Evolutionary conservation across 1,140 invertebrate genomes (phyloP), one percentile per base, ranked within the genome.

Genomic region (Pachypeltis micranthus): DNA sequence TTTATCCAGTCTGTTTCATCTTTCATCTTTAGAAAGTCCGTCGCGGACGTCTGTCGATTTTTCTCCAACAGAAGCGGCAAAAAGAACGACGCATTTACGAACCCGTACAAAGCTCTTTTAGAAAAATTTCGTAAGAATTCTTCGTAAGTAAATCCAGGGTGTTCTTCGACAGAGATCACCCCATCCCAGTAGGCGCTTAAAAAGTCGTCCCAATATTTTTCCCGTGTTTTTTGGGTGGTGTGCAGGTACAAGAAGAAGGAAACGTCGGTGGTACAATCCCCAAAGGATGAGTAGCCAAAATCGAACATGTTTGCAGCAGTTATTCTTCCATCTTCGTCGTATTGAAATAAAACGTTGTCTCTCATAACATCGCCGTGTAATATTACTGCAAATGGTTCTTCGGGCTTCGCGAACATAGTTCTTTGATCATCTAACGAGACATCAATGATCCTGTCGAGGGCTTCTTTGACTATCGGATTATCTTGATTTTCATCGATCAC

Each of bases 341-440:
- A 70, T 63, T 72, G 73, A 68, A 77, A 80, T 56, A 80, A 67
- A 21, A 80, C 72, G 63, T 80, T 80, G 60, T 80, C 80, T 59
- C 71, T 77, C 75, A 76, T 79, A 67, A 74, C 77, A 67, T 80
- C 79, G 26, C 78, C 78, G 65, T 80, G 79, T 21, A 71, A 75
- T 14, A 77, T 57, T 7, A 77, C 73, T 1, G 72, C 68, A 63
- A 74, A 74, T 3, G 74, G 74, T 44, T 74, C 73, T 23, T 61
- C 25, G 0, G 61, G 56, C 1, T 21, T 21, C 16, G 7, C 7
- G 31, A 39, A 16, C 7, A 7, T 39, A 7, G 2, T 54, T 25
- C 26, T 26, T 24, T 1, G 14, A 57, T 59, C 54, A 16, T 63
- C 23, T 16, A 10, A 31, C 4, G 24, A 1, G 4, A 57, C 31